Evolutionary conservation across 2,888 invertebrate species (phyloP), one percentile per base, ranked within the genome.

Genomic region (Napeogenes sylphis): DNA sequence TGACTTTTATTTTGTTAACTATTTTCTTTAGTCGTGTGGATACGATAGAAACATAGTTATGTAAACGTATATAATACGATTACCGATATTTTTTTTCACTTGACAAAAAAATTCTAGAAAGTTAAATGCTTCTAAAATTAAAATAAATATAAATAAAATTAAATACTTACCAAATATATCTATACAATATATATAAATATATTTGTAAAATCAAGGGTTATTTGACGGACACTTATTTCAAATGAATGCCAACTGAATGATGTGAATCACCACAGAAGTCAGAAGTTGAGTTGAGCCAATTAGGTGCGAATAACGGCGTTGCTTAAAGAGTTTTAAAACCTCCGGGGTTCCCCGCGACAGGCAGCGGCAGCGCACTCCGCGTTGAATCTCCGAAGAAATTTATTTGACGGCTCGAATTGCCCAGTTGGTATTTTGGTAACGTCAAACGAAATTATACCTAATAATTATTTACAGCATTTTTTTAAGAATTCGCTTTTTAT

Each of bases 371-470:
- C n/a, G n/a, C 57, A 32, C 32, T 57, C 57, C 57, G 46, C 46
- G 21, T 30, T 47, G 47, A 57, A 57, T 46, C 58, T n/a, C 47
- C 14, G n/a, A 14, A 0, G 56, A 61, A 56, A 38, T 61, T 35
- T 55, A 56, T 56, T 56, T 56, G 56, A 51, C 46, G 46, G 55
- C 55, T 56, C 46, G 45, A 45, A 57, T 57, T 45, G 45, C 13
- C 57, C 57, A 57, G 21, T 46, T 57, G 46, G 10, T 46, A 56
- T 56, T 56, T 38, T 55, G 47, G 45, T 45, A 4, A 45, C 3
- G 45, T 45, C 45, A 45, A 45, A 45, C 45, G 4, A 45, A 45
- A 2, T 45, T 45, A 45, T n/a, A 45, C 45, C 45, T 45, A 45
- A 45, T 45, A 45, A 45, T 45, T 45, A 45, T 45, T 45, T 45